Percentiles rank a stretch among this genome's conserved stretches.
phyloP scores from a whole-genome alignment of 2,888 invertebrate species.

The Idaea straminata region DNA sequence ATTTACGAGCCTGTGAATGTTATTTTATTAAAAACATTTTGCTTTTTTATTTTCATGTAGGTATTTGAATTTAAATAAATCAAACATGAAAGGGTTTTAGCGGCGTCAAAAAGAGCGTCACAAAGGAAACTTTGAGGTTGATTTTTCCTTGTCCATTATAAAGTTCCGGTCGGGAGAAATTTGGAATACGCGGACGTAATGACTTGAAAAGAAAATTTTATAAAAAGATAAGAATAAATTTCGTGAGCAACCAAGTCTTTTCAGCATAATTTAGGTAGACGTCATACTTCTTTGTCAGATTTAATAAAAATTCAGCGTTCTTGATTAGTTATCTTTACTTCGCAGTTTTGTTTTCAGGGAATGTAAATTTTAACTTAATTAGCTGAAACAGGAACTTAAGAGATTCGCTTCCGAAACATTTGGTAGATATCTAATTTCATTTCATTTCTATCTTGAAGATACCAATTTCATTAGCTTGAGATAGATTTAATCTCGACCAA shows the following conservation, averaged over 20 bases:
- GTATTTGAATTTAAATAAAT: not conserved
- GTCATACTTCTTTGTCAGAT: not conserved
- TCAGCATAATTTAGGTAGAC: not conserved
- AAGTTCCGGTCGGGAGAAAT: not conserved
- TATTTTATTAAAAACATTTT: not conserved
- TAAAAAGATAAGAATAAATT: not conserved
- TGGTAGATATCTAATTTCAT: slow-evolving; percentile 17
- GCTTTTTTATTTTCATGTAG: not conserved
- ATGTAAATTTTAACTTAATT: slow-evolving; percentile 3
- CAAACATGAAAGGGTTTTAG: not conserved
- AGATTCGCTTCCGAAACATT: not conserved
- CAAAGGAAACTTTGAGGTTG: not conserved
- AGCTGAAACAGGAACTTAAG: not conserved
- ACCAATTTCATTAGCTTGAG: slow-evolving; percentile 62
- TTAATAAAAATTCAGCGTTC: not conserved
- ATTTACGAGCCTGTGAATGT: slow-evolving; percentile 21
- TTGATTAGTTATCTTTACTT: not conserved
- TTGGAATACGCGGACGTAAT: not conserved
- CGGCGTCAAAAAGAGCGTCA: not conserved
- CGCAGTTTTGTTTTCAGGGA: not conserved
- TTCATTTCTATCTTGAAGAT: slow-evolving; percentile 42
- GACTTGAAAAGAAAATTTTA: not conserved
- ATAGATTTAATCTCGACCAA: slow-evolving; percentile 65
- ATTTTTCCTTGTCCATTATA: not conserved
- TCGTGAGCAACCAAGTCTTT: not conserved